Conservation (phyloP, 2,888 invertebrate species). For the Cephalotes varians region DNA sequence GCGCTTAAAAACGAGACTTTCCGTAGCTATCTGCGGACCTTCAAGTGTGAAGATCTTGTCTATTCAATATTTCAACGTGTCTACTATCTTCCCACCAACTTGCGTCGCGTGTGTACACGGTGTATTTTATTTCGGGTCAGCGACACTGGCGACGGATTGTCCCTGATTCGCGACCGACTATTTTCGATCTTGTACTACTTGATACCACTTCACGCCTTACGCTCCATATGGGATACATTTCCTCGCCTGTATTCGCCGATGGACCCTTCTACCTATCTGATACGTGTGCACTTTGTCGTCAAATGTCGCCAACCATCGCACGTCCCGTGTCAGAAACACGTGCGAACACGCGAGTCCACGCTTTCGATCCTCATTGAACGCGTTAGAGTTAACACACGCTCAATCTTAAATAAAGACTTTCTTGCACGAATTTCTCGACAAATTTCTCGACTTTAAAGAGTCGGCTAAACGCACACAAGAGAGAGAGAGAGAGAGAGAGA, state of each 20-base stretch:
- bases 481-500: no score
- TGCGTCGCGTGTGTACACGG: neutral
- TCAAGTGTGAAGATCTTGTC: constrained; percentile 1
- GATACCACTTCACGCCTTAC: constrained; percentile 65
- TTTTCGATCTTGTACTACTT: constrained; percentile 63
- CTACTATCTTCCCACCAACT: neutral
- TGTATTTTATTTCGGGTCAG: constrained; percentile 26
- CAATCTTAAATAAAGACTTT: constrained; percentile 1
- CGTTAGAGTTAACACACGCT: neutral
- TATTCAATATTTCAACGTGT: constrained; percentile 38
- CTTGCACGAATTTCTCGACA: neutral
- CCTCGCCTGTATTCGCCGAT: constrained; percentile 62
- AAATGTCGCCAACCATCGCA: constrained; percentile 58
- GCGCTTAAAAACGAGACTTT: neutral
- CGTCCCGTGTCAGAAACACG: constrained; percentile 52
- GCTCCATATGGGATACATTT: constrained; percentile 53
- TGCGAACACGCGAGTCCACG: constrained; percentile 37
- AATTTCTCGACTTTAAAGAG: neutral
- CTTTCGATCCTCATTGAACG: neutral
- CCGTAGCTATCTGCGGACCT: neutral
- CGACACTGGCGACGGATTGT: neutral
- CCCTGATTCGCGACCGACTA: constrained; percentile 48
- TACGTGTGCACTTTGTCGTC: constrained; percentile 72
- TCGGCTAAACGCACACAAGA: neutral
- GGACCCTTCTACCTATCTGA: constrained; percentile 66